Conservation (phyloP, 1,140 invertebrate genomes). For the Tetragnatha versicolor region DNA sequence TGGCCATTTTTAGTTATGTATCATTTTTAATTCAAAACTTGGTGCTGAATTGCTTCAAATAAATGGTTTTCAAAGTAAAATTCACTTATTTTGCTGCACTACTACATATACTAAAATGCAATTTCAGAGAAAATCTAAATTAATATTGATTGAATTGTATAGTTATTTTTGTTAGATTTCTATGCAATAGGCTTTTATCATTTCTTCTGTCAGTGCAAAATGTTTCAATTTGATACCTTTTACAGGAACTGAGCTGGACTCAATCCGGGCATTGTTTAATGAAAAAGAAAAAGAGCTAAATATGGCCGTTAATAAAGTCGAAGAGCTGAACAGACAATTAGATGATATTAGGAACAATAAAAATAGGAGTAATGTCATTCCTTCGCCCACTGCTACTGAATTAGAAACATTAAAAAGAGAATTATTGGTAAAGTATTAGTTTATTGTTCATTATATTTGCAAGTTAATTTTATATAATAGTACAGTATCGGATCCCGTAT, state of each 20-base stretch:
- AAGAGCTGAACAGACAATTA: conserved; percentile 90
- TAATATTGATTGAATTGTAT: too few species aligned
- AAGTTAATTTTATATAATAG: too few species aligned
- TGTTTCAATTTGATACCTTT: conserved; percentile 8
- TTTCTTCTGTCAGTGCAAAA: background rate
- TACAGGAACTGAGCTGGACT: conserved; percentile 90
- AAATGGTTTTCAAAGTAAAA: too few species aligned
- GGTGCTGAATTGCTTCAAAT: too few species aligned
- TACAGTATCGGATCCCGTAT: too few species aligned
- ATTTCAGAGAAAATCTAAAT: too few species aligned
- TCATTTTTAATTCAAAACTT: too few species aligned
- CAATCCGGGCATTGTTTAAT: conserved; percentile 93
- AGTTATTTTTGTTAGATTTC: too few species aligned
- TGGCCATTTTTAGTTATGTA: too few species aligned
- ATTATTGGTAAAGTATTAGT: conserved; percentile 79
- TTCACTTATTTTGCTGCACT: too few species aligned
- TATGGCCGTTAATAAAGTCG: conserved; percentile 92
- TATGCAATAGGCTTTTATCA: background rate
- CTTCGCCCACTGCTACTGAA: conserved; percentile 80
- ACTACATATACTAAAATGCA: too few species aligned
- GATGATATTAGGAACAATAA: conserved; percentile 78
- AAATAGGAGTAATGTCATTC: conserved; percentile 70
- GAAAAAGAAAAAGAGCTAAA: conserved; percentile 97
- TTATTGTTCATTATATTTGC: background rate
- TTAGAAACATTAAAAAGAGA: conserved; percentile 86